These are phyloP conservation scores for Buphagus erythrorhynchus DNA, from an alignment of 2,797 vertebrate species.

Conservation along the genomic window DNA sequence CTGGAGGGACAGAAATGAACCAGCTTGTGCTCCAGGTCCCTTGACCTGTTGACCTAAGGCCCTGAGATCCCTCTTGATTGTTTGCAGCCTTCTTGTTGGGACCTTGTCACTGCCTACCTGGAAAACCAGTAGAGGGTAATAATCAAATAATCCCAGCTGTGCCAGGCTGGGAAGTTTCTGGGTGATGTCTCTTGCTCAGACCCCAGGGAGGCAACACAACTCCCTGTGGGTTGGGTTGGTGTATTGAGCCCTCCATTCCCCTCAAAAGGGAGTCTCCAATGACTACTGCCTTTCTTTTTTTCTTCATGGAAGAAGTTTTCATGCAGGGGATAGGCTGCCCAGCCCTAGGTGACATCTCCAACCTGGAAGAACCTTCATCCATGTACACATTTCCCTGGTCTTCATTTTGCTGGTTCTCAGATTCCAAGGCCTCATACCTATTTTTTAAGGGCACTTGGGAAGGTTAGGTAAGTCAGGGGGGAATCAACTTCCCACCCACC, in stretches of 20 bases:
- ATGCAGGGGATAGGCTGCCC: background rate
- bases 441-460: background rate
- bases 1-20: background rate
- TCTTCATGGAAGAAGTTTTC: background rate
- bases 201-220: fast-evolving
- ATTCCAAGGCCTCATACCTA: background rate
- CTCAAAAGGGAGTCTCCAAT: background rate
- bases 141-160: fast-evolving
- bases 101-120: background rate
- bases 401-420: background rate
- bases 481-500: too few species aligned
- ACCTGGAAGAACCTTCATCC: background rate
- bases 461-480: background rate
- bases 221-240: background rate
- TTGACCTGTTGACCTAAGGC: background rate
- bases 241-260: background rate
- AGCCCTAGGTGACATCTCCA: background rate
- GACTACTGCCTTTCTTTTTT: background rate
- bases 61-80: background rate
- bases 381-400: fast-evolving
- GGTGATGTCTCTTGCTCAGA: fast-evolving
- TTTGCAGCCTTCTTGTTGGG: background rate
- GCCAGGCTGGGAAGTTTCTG: background rate
- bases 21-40: background rate
- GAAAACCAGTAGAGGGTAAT: background rate